Evolutionary conservation across 2,797 vertebrate genomes (phyloP).

Genomic region (Furcifer pardalis): DNA sequence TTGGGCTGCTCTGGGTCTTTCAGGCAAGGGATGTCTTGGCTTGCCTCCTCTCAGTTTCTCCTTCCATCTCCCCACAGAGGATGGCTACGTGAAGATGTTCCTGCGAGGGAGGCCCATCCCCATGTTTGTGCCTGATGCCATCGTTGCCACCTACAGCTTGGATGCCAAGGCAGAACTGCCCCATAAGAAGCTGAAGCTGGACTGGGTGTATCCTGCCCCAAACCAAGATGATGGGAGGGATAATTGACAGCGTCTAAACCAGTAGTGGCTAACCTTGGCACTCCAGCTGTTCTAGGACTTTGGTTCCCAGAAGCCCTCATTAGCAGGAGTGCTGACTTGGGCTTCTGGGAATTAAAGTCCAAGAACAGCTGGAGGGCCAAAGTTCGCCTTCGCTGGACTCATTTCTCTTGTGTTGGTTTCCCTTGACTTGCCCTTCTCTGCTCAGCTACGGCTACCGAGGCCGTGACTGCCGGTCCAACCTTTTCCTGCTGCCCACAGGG

Average conservation of each 20-base stretch:
- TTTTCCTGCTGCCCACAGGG: conserved; percentile 90
- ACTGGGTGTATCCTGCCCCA: conserved; percentile 92
- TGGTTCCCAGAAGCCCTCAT: too few species aligned
- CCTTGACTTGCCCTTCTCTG: conserved; percentile 30
- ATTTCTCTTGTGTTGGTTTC: too few species aligned
- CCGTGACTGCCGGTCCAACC: conserved; percentile 89
- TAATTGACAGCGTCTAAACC: too few species aligned
- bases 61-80: conserved; percentile 75
- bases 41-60: background rate
- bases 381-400: too few species aligned
- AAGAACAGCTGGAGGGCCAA: too few species aligned
- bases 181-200: conserved; percentile 83
- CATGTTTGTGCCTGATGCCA: conserved; percentile 84
- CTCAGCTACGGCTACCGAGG: conserved; percentile 90
- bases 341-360: too few species aligned
- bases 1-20: too few species aligned
- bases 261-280: too few species aligned
- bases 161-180: conserved; percentile 83
- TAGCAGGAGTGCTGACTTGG: too few species aligned
- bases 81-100: conserved; percentile 90
- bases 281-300: too few species aligned
- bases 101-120: conserved; percentile 88
- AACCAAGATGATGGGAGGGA: too few species aligned
- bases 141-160: conserved; percentile 82
- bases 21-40: too few species aligned